Conservation (phyloP, 2,113 vertebrate genomes). For the Syngnathus scovelli region DNA sequence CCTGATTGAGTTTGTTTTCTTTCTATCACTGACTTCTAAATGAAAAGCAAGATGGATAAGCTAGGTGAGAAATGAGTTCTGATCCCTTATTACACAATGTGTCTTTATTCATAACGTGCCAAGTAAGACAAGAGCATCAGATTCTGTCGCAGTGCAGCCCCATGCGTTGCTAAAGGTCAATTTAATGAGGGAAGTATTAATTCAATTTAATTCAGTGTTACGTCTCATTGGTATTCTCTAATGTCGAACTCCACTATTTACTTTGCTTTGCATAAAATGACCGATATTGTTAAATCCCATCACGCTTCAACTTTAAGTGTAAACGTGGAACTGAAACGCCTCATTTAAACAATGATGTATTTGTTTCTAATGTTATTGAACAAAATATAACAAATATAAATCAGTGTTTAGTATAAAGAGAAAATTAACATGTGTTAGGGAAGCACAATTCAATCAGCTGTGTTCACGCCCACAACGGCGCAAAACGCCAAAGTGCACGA, state of each 20-base stretch:
- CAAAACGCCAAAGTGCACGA: too few relatives aligned
- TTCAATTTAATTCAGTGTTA: not conserved
- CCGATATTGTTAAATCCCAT: not conserved
- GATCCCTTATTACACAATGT: conserved; percentile 27
- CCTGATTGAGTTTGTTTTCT: conserved; percentile 37
- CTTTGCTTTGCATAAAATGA: not conserved
- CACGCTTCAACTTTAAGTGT: not conserved
- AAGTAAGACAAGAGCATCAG: conserved; percentile 10
- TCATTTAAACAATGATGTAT: not conserved
- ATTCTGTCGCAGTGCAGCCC: not conserved
- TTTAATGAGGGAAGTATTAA: not conserved
- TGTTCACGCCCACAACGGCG: too few relatives aligned
- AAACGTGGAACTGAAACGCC: not conserved
- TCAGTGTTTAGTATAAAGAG: not conserved
- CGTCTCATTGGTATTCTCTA: not conserved
- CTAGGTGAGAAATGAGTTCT: conserved; percentile 24
- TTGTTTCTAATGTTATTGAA: not conserved
- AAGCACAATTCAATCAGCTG: too few relatives aligned
- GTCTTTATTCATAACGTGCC: conserved; percentile 34
- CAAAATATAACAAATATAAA: not conserved
- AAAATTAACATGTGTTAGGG: too few relatives aligned
- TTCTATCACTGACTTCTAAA: conserved; percentile 33
- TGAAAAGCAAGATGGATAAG: conserved; percentile 33
- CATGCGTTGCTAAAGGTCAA: not conserved
- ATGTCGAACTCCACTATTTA: not conserved